Evolutionary conservation across 2,797 vertebrate genomes (phyloP), one percentile per base, ranked within the genome.

Genomic region (Schizopygopsis malacanthus): DNA sequence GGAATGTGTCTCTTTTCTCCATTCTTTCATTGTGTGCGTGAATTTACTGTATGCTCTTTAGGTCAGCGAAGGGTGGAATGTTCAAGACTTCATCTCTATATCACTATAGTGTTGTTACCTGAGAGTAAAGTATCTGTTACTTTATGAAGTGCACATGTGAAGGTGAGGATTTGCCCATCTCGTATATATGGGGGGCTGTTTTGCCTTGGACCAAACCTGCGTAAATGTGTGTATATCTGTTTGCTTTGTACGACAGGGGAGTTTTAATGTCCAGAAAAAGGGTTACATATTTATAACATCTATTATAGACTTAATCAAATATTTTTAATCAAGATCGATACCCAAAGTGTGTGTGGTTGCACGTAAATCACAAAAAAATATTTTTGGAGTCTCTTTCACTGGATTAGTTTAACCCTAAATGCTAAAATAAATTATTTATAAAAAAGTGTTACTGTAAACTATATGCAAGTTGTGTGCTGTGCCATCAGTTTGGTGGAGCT

Each of bases 311-410:
- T 84, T 33, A 33, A 33, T 33, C 33, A 33, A 33, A 43, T 86
- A 65, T 83, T 89, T 83, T 81, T 75, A 82, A 79, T 85, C 22
- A 33, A 13, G 71, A 69, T 4, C 39, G 43, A 78, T 61, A 77
- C 18, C 37, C 4, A 47, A 59, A 76, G 15, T 81, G 16, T 76
- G 22, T 78, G 25, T 75, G 22, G 41, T 71, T 59, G 33, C 3
- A 2, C 41, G 45, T 85, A 65, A 71, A 87, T 80, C 45, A 73
- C 22, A 63, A 41, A 45, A 45, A 10, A 63, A 81, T 88, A 89
- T 87, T 87, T 86, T 84, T 89, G n/a, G 81, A 77, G 73, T 82
- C 59, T 15, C 45, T 77, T 72, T 56, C 79, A 85, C 85, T 88
- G 69, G 82, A 50, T 52, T 70, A 82, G 61, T 77, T 81, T 69